Evolutionary conservation across 2,797 vertebrate species (phyloP).

Genomic region (Sebastolobus altivelis): DNA sequence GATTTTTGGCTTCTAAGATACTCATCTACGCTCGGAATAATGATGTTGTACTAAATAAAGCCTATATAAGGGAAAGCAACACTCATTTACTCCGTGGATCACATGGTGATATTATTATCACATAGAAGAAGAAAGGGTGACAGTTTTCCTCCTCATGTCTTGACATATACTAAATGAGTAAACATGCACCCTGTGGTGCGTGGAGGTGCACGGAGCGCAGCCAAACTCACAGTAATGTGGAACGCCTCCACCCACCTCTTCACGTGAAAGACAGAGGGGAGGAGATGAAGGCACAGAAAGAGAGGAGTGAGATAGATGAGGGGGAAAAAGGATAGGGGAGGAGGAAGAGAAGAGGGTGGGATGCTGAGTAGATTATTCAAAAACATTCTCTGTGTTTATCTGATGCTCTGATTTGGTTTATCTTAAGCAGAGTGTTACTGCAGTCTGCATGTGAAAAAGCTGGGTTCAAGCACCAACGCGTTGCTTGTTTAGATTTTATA

Average conservation of each 20-base stretch:
- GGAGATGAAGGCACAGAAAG: slow-evolving; percentile 26
- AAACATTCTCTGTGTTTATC: slow-evolving; percentile 30
- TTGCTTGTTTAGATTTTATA: background rate
- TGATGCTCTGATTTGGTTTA: slow-evolving; percentile 33
- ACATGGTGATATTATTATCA: slow-evolving; percentile 52
- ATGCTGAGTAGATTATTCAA: slow-evolving; percentile 25
- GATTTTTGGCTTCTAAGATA: background rate
- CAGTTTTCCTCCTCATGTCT: slow-evolving; percentile 43
- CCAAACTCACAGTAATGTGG: slow-evolving; percentile 19
- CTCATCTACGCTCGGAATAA: background rate
- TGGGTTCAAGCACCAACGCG: background rate
- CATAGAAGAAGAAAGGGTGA: slow-evolving; percentile 36
- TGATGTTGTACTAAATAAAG: slow-evolving; percentile 19
- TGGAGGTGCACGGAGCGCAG: slow-evolving; percentile 4
- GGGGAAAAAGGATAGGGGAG: background rate
- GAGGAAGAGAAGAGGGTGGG: background rate
- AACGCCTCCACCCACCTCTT: slow-evolving; percentile 42
- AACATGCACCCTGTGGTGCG: slow-evolving; percentile 51
- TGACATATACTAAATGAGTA: slow-evolving; percentile 52
- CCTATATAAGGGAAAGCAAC: background rate
- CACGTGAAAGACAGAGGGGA: slow-evolving; percentile 31
- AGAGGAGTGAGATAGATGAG: slow-evolving; percentile 20
- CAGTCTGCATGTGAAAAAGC: slow-evolving; percentile 12
- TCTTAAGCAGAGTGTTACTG: slow-evolving; percentile 1
- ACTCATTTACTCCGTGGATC: slow-evolving; percentile 9